Evolutionary conservation across 2,113 vertebrate species (phyloP), one percentile per base, ranked within the genome.

Genomic region (Epinephelus fuscoguttatus): DNA sequence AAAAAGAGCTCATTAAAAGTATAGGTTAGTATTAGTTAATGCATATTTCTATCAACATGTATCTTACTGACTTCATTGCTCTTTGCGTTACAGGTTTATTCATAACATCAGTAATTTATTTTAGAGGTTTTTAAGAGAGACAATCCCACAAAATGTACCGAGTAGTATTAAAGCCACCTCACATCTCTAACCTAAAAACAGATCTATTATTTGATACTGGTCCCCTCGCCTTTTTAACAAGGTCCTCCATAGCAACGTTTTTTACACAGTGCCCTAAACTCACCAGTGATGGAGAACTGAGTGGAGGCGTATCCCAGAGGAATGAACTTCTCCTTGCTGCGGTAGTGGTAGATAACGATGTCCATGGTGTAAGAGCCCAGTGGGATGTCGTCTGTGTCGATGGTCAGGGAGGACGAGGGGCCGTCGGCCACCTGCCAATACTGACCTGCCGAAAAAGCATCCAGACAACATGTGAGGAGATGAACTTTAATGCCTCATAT

Each of bases 381-480:
- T 0, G 94, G 88, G 30, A 97, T 86, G 37, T 94, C 93, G 1
- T 91, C 95, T 6, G 98, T 98, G 21, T 83, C 77, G 70, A 98
- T 94, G 55, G 96, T 97, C 75, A 99, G 93, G 56, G 82, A 94
- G 11, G 98, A 99, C 2, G 94, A 91, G 2, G 96, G 92, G 0
- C 96, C 97, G 1, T 97, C 97, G 8, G 96, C 93, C 82, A 98
- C 96, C 92, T 99, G 97, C 97, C 97, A 98, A 93, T 97, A 99
- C 27, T 93, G 95, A 67, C 96, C 98, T 99, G 92, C 3, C 56
- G 57, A 70, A 57, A 2, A 9, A 81, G 12, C 69, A 70, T 19
- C 47, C 47, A 82, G 15, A 71, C 49, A 6, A 13, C 25, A 56
- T 10, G 3, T 55, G 10, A 55, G n/a, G 10, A 55, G n/a, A 45